These are phyloP conservation scores for Pitangus sulphuratus DNA, from an alignment of 2,797 vertebrate species.

Conservation along the genomic window DNA sequence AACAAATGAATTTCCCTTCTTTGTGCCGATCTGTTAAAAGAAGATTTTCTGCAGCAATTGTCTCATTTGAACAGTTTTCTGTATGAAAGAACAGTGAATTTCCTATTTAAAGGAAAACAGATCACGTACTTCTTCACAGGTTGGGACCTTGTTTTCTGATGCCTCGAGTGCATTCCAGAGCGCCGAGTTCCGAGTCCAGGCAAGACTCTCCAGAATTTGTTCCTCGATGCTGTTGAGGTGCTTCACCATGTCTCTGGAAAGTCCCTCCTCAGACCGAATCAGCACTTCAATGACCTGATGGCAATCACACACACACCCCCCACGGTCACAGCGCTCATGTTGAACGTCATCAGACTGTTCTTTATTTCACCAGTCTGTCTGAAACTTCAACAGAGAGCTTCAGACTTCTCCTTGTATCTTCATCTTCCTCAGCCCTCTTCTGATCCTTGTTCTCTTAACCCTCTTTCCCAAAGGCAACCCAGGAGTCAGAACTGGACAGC, in stretches of 20 bases:
- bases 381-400: not conserved
- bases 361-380: not conserved
- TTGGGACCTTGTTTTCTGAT: conserved; percentile 86
- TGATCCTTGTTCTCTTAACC: not conserved
- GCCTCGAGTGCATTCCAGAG: conserved; percentile 88
- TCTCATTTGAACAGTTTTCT: not conserved
- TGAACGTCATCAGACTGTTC: not conserved
- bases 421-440: not conserved
- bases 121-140: conserved; percentile 91
- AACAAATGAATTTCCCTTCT: not conserved
- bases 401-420: not conserved
- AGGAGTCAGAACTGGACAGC: not conserved
- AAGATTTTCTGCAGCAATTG: not conserved
- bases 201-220: conserved; percentile 92
- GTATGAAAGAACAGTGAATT: not conserved
- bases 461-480: not conserved
- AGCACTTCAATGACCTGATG: conserved; percentile 94
- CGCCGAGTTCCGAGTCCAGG: conserved; percentile 87
- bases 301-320: not conserved
- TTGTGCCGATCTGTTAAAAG: not conserved
- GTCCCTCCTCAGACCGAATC: conserved; percentile 94
- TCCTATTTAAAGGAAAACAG: not conserved
- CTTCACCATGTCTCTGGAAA: conserved; percentile 97
- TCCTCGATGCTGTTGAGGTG: conserved; percentile 96
- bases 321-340: rapidly evolving